phyloP scores from a whole-genome alignment of 2,113 vertebrate genomes.

The Gavialis gangeticus region DNA sequence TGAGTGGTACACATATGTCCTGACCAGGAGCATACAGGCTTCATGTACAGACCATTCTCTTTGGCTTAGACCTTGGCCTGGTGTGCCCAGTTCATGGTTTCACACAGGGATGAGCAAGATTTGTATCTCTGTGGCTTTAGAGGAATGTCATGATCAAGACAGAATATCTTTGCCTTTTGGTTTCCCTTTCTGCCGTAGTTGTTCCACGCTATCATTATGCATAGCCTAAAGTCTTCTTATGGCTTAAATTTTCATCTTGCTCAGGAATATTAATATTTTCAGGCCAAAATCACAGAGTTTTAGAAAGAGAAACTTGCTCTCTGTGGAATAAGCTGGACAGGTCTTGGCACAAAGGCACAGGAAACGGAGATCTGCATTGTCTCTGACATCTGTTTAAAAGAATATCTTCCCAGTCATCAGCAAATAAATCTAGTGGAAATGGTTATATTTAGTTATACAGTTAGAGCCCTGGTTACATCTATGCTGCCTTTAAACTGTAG shows the following conservation, averaged over 20 bases:
- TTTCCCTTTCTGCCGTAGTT: not conserved
- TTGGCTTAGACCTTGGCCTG: not conserved
- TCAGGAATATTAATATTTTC: not conserved
- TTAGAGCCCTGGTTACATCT: rapidly evolving
- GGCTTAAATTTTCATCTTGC: not conserved
- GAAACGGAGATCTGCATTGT: not conserved
- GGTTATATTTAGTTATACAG: not conserved
- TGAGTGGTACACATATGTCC: not conserved
- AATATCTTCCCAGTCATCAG: not conserved
- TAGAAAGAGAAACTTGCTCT: not conserved
- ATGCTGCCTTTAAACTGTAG: not conserved
- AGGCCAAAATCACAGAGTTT: not conserved
- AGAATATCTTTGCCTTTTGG: not conserved
- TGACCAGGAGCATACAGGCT: not conserved
- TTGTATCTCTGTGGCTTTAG: not conserved
- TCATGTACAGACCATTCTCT: not conserved
- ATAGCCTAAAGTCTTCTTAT: not conserved
- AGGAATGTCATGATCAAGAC: not conserved
- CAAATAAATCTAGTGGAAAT: conserved; percentile 5
- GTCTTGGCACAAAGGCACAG: not conserved
- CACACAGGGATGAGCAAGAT: not conserved
- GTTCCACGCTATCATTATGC: rapidly evolving
- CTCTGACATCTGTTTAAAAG: not conserved
- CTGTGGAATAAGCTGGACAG: not conserved
- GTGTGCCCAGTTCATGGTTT: not conserved